Percentiles rank a stretch among this genome's conserved stretches.
These are phyloP conservation scores for Cirrhinus molitorella DNA, from an alignment of 2,797 vertebrate genomes.

Conservation along the genomic window DNA sequence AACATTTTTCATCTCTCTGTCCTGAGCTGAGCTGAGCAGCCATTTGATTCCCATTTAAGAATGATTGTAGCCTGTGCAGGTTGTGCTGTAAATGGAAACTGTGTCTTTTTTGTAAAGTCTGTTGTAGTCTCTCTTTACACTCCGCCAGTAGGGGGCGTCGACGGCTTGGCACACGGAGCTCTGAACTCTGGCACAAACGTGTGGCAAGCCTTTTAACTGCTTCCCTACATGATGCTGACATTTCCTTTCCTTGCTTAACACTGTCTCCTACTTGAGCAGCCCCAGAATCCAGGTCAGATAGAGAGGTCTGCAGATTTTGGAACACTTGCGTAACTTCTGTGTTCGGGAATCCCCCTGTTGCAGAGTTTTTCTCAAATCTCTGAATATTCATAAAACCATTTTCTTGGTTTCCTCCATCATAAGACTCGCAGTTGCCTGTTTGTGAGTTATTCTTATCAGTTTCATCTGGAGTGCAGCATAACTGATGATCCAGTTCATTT, in stretches of 20 bases:
- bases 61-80: constrained; percentile 61
- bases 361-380: constrained; percentile 5
- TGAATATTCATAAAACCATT: constrained; percentile 2
- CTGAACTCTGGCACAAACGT: constrained; percentile 66
- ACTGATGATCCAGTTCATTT: constrained; percentile 54
- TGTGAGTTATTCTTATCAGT: background rate
- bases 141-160: constrained; percentile 68
- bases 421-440: constrained; percentile 5
- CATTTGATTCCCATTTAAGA: background rate
- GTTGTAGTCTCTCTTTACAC: constrained; percentile 71
- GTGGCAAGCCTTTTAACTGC: constrained; percentile 63
- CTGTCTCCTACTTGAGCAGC: constrained; percentile 22
- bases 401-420: constrained; percentile 2
- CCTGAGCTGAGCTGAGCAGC: constrained; percentile 34
- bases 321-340: background rate
- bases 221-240: constrained; percentile 12
- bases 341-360: background rate
- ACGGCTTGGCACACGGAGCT: constrained; percentile 56
- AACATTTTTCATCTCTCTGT: constrained; percentile 7
- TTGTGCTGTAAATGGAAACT: constrained; percentile 71
- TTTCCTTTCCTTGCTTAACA: background rate
- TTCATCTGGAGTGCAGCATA: constrained; percentile 47
- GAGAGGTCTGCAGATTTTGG: background rate
- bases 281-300: constrained; percentile 34
- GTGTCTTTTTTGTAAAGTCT: constrained; percentile 69